Base-by-base conservation (phyloP, 2,797 vertebrate genomes). In the Antennarius maculatus region DNA sequence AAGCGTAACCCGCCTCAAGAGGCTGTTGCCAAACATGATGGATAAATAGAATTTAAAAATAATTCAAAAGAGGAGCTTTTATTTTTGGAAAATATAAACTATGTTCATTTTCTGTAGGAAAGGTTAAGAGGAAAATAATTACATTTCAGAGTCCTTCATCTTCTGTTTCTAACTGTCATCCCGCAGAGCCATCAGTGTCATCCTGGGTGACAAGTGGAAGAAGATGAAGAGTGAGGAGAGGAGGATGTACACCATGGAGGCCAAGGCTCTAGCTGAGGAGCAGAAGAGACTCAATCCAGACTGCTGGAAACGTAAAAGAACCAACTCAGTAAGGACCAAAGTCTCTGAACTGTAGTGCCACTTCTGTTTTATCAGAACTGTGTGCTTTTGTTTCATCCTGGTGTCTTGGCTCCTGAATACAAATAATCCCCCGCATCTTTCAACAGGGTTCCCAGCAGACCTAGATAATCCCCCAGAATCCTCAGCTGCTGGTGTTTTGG, bases 261-360 rank as follows among this genome's bases (percentile, higher is more conserved):
- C 98, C 91, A 99, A 99, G 90, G 97, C 97, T 86, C 92, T 99
- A 91, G 98, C 97, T 1, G 97, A 99, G 90, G 97, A 99, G 93
- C 98, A 99, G 88, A 99, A 99, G 81, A 94, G 96, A 78, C 93
- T 99, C 88, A 99, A 99, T 91, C 98, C 97, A 51, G 98, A 99
- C 91, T 99, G 98, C 92, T 99, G 97, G 98, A 99, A 99, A 90
- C 95, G 98, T 85, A 99, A 99, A 95, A 95, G 97, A 94, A 99
- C 96, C 80, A 99, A 99, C 92, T 99, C 98, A 17, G 98, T 99
- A 93, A 92, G 89, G 58, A 68, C 12, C 43, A 28, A 31, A 41
- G 6, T 17, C 49, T 28, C 8, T 27, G 3, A 15, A 37, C 4
- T 14, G 3, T 18, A 12, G 2, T 2, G 3, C 6, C 11, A 49